A percentile compares a stretch with the other conserved stretches of the same genome.
Evolutionary conservation across 2,888 invertebrate genomes (phyloP).

Genomic region (Andrena bucephala): DNA sequence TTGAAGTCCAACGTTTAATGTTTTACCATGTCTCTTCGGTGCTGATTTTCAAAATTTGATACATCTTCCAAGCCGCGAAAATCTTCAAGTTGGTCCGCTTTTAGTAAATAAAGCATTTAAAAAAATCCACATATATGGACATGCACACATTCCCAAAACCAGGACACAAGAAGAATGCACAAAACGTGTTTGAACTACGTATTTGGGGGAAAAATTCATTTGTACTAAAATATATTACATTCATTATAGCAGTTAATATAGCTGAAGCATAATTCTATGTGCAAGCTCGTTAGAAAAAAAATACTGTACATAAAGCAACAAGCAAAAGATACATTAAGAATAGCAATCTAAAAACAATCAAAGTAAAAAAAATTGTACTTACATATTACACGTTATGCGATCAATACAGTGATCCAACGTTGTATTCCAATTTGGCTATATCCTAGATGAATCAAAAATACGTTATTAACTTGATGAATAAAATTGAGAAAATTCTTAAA

Average conservation of each 20-base stretch:
- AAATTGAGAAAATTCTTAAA: conserved; percentile 1
- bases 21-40: too few relatives aligned
- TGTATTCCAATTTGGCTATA: conserved; percentile 55
- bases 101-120: conserved; percentile 6
- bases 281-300: conserved; percentile 17
- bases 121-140: not conserved
- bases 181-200: conserved; percentile 15
- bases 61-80: not conserved
- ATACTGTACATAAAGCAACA: conserved; percentile 13
- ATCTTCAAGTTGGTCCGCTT: not conserved
- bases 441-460: conserved; percentile 60
- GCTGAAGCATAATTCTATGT: conserved; percentile 22
- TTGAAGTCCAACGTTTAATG: too few relatives aligned
- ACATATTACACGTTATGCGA: conserved; percentile 62
- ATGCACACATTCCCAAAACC: conserved; percentile 32
- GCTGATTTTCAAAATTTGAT: not conserved
- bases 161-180: conserved; percentile 29
- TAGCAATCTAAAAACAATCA: conserved; percentile 50
- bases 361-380: conserved; percentile 64
- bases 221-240: not conserved
- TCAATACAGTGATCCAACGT: conserved; percentile 67
- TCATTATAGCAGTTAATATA: not conserved
- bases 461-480: conserved; percentile 49
- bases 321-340: conserved; percentile 37
- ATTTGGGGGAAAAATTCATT: not conserved